Base-by-base conservation (phyloP, 1,140 invertebrate genomes). In the Conus betulinus region DNA sequence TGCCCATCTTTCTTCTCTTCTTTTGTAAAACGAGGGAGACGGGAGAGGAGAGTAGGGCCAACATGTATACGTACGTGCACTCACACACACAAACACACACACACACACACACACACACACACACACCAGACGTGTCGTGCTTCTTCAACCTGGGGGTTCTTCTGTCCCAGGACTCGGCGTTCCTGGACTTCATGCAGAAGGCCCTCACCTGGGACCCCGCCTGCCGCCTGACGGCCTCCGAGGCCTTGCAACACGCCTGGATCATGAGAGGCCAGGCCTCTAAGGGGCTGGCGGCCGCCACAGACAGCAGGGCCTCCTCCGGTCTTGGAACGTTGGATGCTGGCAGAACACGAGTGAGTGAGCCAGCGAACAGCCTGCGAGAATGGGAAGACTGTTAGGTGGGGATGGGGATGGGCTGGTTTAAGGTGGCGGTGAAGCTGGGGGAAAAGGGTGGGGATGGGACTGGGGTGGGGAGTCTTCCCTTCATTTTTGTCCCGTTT, bases 151-250 rank as follows among this genome's bases (percentile, higher is more conserved):
- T 60, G 57, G 57, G 57, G 15, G 57, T 60, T 60, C 39, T 25
- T 81, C 27, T 23, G 5, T 20, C 53, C 5, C 74, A 87, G 85
- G 99, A 99, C 95, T 97, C 97, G 10, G 96, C 98, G 81, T 99
- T 99, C 95, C 96, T 99, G 84, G 99, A 99, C 96, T 99, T 99
- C 95, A 97, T 99, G 93, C 97, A 97, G 91, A 96, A 97, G 81
- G 99, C 98, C 95, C 96, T 99, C 60, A 98, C 99, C 91, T 99
- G 98, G 98, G 98, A 99, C 96, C 99, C 99, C 4, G 97, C 98
- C 51, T 96, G 97, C 84, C 96, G 99, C 83, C 97, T 99, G 96
- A 99, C 98, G 13, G 99, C 99, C 0, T 96, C 96, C 86, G 97
- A 97, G 91, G 99, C 99, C 10, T 95, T 99, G 23, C 96, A 98